phyloP scores from a whole-genome alignment of 2,113 vertebrate species.

The Chaenocephalus aceratus region DNA sequence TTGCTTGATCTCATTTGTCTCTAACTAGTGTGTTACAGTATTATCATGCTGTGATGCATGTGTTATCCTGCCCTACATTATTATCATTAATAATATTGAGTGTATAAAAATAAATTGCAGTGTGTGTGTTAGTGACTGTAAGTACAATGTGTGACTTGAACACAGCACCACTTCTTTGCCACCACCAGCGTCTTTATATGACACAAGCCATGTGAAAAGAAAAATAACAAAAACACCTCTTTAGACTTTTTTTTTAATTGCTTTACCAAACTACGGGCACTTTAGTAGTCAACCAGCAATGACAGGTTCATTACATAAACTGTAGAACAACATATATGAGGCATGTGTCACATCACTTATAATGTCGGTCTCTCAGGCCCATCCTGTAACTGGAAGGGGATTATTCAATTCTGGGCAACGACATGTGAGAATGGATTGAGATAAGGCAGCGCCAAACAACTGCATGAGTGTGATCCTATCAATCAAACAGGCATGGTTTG shows the following conservation, averaged over 20 bases:
- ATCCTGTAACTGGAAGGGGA: background rate
- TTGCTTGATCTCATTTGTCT: constrained; percentile 39
- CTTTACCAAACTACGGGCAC: constrained; percentile 29
- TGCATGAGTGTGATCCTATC: background rate
- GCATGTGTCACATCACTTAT: background rate
- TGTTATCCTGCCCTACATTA: constrained; percentile 18
- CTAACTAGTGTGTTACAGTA: constrained; percentile 7
- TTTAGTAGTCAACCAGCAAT: background rate
- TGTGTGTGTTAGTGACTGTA: background rate
- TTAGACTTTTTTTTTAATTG: constrained; percentile 11
- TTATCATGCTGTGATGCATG: constrained; percentile 1
- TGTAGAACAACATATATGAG: constrained; percentile 16
- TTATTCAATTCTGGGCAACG: background rate
- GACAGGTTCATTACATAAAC: background rate
- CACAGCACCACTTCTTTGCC: background rate
- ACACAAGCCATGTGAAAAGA: constrained; percentile 30
- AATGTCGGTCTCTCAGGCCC: constrained; percentile 2
- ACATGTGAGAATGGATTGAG: background rate
- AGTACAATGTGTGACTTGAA: background rate
- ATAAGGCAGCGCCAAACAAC: background rate
- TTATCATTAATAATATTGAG: constrained; percentile 25
- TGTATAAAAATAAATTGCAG: background rate
- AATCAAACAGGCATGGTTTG: background rate
- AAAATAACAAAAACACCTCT: constrained; percentile 19
- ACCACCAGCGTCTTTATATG: constrained; percentile 38